Conservation (phyloP, 2,888 invertebrate genomes). For the Lamproptera curius region DNA sequence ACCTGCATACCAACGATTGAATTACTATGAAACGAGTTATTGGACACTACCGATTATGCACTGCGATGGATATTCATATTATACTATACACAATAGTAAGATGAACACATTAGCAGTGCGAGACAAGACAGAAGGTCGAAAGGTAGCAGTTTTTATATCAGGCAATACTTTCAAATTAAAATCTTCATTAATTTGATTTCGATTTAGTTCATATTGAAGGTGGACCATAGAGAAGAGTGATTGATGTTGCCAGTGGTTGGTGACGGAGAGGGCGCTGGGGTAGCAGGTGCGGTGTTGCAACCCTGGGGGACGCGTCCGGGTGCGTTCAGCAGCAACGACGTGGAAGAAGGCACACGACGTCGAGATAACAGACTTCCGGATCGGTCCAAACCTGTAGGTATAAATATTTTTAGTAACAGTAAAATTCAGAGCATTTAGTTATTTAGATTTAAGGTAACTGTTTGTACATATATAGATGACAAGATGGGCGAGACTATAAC, state of each 20-base stretch:
- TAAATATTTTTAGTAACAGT: no score
- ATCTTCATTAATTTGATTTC: background rate
- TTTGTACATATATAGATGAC: no score
- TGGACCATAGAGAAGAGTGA: constrained; percentile 37
- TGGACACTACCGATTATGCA: constrained; percentile 18
- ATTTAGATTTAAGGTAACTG: no score
- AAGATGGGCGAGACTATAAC: no score
- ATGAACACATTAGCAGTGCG: constrained; percentile 33
- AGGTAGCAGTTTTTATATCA: no score
- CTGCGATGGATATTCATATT: constrained; percentile 33
- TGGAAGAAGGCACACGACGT: constrained; percentile 44
- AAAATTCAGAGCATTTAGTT: background rate
- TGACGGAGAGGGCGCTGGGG: constrained; percentile 38
- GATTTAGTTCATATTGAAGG: constrained; percentile 39
- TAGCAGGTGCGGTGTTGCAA: constrained; percentile 30
- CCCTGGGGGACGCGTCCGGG: constrained; percentile 16
- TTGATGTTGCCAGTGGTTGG: constrained; percentile 32
- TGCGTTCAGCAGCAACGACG: constrained; percentile 26
- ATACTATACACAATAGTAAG: constrained; percentile 51
- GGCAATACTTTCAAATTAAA: no score
- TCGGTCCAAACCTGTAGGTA: constrained; percentile 41
- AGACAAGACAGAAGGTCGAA: constrained; percentile 19
- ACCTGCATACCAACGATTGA: constrained; percentile 55
- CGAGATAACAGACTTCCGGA: constrained; percentile 39
- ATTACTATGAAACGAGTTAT: constrained; percentile 24